A percentile compares a stretch with the other conserved stretches of the same genome.
These are phyloP conservation scores for Struthidea cinerea DNA, from an alignment of 2,113 vertebrate genomes.

Conservation along the genomic window DNA sequence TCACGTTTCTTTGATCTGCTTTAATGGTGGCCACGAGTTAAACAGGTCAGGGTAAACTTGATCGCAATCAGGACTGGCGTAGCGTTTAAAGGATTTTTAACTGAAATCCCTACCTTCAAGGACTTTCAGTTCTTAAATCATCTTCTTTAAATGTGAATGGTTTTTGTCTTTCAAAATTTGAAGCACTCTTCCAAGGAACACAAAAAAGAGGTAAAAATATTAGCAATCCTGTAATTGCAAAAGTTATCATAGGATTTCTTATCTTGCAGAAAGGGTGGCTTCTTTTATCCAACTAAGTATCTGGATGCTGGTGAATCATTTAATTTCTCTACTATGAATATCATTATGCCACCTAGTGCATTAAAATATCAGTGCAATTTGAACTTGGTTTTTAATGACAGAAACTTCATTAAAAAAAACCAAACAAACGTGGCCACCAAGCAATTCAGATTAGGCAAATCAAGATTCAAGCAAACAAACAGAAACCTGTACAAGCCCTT, in stretches of 20 bases:
- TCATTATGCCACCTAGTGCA: constrained; percentile 36
- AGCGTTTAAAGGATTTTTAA: not conserved
- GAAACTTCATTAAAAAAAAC: not conserved
- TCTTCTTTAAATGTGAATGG: not conserved
- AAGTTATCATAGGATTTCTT: not conserved
- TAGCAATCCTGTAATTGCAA: not conserved
- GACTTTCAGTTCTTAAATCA: not conserved
- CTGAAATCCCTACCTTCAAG: not conserved
- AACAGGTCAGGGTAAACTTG: not conserved
- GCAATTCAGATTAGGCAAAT: not conserved
- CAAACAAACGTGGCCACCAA: not conserved
- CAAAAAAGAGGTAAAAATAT: not conserved
- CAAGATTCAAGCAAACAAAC: not conserved
- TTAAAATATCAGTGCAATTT: not conserved
- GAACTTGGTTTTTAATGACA: not conserved
- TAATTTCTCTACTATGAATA: constrained; percentile 4
- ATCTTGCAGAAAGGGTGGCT: not conserved
- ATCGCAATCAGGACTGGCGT: not conserved
- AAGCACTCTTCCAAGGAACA: not conserved
- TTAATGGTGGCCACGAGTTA: not conserved
- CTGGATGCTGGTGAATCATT: not conserved
- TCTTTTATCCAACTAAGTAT: not conserved
- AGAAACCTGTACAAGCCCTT: rapidly evolving
- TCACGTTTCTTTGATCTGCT: not conserved
- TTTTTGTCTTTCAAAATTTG: not conserved